A percentile compares a stretch with the other conserved stretches of the same genome.
Evolutionary conservation across 2,888 invertebrate species (phyloP).

Genomic region (Cheiracanthium punctorium): DNA sequence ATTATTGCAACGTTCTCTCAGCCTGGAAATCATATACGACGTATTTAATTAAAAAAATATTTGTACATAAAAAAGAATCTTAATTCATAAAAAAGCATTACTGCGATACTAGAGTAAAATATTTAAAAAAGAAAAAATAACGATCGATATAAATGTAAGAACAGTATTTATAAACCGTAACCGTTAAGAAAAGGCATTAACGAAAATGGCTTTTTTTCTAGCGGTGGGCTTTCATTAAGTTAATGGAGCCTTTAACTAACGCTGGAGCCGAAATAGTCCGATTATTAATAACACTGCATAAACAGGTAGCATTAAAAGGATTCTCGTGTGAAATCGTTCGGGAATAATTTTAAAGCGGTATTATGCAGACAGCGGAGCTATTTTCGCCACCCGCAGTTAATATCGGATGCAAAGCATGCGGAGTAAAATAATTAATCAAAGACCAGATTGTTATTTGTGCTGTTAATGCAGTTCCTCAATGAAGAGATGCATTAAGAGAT

Average conservation of each 20-base stretch:
- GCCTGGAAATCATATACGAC: neutral
- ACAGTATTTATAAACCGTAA: neutral
- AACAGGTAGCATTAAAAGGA: neutral
- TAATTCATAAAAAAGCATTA: neutral
- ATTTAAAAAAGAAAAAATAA: neutral
- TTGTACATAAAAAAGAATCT: neutral
- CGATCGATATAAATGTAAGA: neutral
- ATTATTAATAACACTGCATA: neutral
- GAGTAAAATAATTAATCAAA: neutral
- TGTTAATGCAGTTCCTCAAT: neutral
- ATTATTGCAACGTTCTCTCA: neutral
- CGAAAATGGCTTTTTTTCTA: constrained; percentile 14
- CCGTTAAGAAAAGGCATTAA: neutral
- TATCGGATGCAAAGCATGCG: neutral
- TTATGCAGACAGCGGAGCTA: neutral
- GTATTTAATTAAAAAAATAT: constrained; percentile 13
- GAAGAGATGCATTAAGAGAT: too few species aligned
- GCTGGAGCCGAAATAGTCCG: neutral
- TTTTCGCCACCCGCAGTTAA: neutral
- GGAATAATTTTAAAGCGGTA: neutral
- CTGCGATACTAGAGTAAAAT: neutral
- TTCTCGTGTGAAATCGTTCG: neutral
- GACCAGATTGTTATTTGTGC: neutral
- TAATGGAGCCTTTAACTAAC: constrained; percentile 8
- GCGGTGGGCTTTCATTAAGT: neutral